These are phyloP conservation scores for Squalus acanthias DNA, from an alignment of 2,797 vertebrate genomes.

Conservation along the genomic window DNA sequence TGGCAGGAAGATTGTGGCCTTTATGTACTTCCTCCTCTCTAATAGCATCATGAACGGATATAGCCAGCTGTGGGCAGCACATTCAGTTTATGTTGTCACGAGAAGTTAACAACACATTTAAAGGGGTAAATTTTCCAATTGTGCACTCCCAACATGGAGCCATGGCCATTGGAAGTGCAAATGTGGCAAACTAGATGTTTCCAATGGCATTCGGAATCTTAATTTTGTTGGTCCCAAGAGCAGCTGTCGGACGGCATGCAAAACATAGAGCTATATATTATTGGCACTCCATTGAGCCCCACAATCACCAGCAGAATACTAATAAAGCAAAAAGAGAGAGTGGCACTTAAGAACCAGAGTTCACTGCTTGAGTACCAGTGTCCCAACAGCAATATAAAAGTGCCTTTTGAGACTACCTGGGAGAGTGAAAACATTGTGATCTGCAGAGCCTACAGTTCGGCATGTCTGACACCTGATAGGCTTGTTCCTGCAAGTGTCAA, in stretches of 20 bases:
- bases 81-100: no score
- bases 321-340: not conserved
- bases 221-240: not conserved
- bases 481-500: not conserved
- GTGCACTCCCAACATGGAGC: not conserved
- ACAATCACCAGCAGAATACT: not conserved
- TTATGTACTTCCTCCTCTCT: not conserved
- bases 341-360: not conserved
- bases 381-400: not conserved
- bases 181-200: not conserved
- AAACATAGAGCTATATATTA: not conserved
- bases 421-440: not conserved
- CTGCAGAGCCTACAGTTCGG: not conserved
- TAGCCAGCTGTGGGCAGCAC: no score
- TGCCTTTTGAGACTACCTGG: not conserved
- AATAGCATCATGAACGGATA: no score
- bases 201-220: no score
- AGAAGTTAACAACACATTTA: not conserved
- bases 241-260: not conserved
- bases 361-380: not conserved
- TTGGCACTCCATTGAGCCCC: not conserved
- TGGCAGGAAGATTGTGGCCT: not conserved
- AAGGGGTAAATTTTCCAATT: not conserved
- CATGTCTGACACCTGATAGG: not conserved
- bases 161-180: not conserved